Evolutionary conservation across 2,797 vertebrate genomes (phyloP).

Genomic region (Coccyzus lansbergi): DNA sequence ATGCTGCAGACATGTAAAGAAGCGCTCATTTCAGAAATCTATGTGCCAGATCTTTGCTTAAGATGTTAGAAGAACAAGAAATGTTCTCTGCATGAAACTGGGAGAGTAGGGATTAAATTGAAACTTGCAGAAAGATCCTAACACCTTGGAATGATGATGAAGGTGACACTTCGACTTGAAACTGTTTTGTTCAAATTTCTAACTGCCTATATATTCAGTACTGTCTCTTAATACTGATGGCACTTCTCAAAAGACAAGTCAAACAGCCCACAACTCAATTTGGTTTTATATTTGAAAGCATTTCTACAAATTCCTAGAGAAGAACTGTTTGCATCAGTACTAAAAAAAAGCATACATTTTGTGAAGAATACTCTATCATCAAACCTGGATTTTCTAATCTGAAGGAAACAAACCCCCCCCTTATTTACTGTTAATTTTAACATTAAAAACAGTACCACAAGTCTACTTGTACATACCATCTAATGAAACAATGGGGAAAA

Average conservation of each 20-base stretch:
- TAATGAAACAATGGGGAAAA: not conserved
- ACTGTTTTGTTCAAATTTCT: not conserved
- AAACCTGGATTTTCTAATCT: no score
- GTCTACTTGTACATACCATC: not conserved
- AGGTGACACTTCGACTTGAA: not conserved
- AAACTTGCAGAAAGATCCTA: not conserved
- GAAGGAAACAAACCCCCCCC: not conserved
- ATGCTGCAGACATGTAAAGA: not conserved
- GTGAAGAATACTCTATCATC: not conserved
- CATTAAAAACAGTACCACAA: not conserved
- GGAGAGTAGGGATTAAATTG: not conserved
- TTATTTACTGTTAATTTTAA: not conserved
- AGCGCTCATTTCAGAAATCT: not conserved
- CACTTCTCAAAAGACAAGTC: not conserved
- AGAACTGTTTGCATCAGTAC: not conserved
- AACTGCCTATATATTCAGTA: not conserved
- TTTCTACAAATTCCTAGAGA: not conserved
- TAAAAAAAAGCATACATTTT: not conserved
- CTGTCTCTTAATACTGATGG: not conserved
- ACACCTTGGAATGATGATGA: fast-evolving
- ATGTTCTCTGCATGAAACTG: not conserved
- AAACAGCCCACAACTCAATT: not conserved
- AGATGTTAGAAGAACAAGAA: not conserved
- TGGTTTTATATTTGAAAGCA: not conserved
- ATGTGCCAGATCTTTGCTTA: not conserved